phyloP scores from a whole-genome alignment of 1,140 invertebrate species.

The Drosophila sucinea region DNA sequence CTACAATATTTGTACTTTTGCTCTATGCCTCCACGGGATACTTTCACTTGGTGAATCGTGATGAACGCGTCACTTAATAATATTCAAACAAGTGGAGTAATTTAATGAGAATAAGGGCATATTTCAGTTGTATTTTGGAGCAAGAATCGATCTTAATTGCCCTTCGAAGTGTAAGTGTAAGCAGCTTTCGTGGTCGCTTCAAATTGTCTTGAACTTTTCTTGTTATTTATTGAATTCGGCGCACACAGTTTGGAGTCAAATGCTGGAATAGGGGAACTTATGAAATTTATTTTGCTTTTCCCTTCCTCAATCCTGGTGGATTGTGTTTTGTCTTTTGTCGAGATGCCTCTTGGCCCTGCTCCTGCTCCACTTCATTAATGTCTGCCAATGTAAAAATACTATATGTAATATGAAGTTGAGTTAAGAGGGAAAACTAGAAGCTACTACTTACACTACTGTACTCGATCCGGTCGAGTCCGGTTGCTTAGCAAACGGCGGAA shows the following conservation, averaged over 20 bases:
- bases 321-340: not conserved
- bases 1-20: slow-evolving; percentile 31
- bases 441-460: not conserved
- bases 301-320: not conserved
- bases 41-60: not conserved
- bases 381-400: not conserved
- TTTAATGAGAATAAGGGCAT: no score
- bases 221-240: slow-evolving; percentile 57
- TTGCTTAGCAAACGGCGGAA: slow-evolving; percentile 42
- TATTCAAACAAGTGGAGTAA: no score
- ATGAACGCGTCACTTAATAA: no score
- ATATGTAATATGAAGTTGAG: not conserved
- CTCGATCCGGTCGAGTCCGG: slow-evolving; percentile 10
- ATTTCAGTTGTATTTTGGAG: no score
- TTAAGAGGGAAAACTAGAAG: not conserved
- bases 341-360: not conserved
- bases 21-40: not conserved
- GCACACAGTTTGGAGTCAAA: slow-evolving; percentile 46
- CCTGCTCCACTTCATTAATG: not conserved
- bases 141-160: no score
- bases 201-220: not conserved
- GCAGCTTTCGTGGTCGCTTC: not conserved
- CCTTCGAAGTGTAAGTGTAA: not conserved
- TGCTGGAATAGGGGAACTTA: slow-evolving; percentile 37
- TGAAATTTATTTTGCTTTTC: slow-evolving; percentile 39